phyloP scores from a whole-genome alignment of 2,113 vertebrate genomes.

The Brienomyrus longianalis region DNA sequence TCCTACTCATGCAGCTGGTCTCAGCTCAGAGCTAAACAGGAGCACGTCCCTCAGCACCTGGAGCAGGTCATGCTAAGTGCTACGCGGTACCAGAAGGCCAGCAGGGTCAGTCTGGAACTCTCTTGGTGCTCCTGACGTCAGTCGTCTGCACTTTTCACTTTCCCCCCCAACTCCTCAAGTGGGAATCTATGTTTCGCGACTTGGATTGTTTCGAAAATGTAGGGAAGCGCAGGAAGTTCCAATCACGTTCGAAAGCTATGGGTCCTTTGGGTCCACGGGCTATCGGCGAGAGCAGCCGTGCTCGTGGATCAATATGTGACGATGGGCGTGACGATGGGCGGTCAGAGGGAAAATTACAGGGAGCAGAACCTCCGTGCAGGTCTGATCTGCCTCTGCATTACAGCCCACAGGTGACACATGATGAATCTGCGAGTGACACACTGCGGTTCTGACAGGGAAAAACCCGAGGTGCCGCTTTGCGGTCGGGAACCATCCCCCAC shows the following conservation, averaged over 20 bases:
- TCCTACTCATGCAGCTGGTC: neutral
- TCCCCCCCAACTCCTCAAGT: neutral
- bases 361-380: neutral
- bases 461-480: conserved; percentile 48
- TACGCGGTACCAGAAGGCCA: neutral
- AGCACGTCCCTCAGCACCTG: neutral
- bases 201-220: neutral
- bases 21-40: neutral
- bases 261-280: neutral
- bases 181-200: neutral
- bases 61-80: neutral
- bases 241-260: neutral
- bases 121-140: neutral
- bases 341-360: neutral
- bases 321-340: neutral
- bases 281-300: neutral
- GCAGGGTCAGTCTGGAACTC: neutral
- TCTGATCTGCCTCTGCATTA: conserved; percentile 47
- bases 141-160: neutral
- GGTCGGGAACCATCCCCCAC: conserved; percentile 26
- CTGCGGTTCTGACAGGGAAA: conserved; percentile 55
- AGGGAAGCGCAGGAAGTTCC: neutral
- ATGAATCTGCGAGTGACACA: conserved; percentile 61
- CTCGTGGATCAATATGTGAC: neutral
- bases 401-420: conserved; percentile 45